Evolutionary conservation across 2,888 invertebrate genomes (phyloP).

Genomic region (Leucophora obtusa): DNA sequence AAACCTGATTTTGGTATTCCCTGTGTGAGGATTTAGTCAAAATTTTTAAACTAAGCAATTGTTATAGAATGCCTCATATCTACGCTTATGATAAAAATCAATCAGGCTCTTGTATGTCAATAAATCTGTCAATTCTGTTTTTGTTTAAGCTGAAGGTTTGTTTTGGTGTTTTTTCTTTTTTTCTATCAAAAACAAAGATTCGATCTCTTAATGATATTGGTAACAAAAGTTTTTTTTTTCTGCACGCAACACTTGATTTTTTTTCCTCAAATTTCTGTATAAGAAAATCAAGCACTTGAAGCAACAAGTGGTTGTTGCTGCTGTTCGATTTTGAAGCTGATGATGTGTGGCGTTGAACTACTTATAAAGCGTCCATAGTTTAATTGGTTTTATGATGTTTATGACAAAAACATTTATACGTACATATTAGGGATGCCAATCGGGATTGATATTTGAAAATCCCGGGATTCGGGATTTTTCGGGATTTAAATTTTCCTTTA

Average conservation of each 20-base stretch:
- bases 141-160: constrained; percentile 33
- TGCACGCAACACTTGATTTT: background rate
- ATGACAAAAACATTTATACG: constrained; percentile 12
- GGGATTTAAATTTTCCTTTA: too few relatives aligned
- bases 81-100: too few relatives aligned
- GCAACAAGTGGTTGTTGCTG: background rate
- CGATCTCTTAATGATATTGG: constrained; percentile 26
- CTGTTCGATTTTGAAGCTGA: background rate
- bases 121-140: background rate
- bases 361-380: background rate
- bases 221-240: constrained; percentile 27
- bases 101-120: background rate
- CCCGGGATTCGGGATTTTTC: too few relatives aligned
- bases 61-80: too few relatives aligned
- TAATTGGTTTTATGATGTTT: constrained; percentile 18
- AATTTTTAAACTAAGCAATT: too few relatives aligned
- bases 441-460: too few relatives aligned
- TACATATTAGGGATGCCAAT: too few relatives aligned
- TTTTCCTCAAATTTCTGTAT: background rate
- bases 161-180: constrained; percentile 19
- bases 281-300: background rate
- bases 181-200: constrained; percentile 1
- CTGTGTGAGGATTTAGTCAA: too few relatives aligned
- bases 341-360: background rate
- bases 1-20: too few relatives aligned